phyloP scores from a whole-genome alignment of 30 jellyfish, hydroid and myxozoan species.

The Turritopsis rubra region DNA sequence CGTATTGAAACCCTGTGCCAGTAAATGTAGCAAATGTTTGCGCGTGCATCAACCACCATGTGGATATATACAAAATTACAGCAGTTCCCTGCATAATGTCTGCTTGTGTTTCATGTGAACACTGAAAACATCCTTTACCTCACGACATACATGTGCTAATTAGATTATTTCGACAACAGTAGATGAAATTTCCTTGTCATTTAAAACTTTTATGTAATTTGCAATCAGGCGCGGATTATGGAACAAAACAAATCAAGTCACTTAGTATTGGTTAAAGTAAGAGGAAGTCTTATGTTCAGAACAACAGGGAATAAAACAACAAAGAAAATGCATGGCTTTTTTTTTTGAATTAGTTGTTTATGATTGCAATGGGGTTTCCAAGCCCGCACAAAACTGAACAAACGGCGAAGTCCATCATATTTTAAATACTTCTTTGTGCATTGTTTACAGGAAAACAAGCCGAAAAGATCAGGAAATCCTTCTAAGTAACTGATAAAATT shows the following conservation, averaged over 20 bases:
- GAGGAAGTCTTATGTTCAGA: no score
- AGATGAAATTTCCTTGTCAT: not conserved
- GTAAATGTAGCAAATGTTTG: not conserved
- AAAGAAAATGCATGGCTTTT: not conserved
- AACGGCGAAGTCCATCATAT: no score
- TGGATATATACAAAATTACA: not conserved
- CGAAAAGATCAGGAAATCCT: not conserved
- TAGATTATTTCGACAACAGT: not conserved
- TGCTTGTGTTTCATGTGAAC: not conserved
- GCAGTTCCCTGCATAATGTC: not conserved
- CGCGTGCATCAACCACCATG: not conserved
- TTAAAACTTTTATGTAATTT: not conserved
- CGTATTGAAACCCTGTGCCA: not conserved
- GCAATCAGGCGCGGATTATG: not conserved
- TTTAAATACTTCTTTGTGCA: no score
- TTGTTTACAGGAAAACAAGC: not conserved
- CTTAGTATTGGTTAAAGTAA: no score
- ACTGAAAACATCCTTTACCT: not conserved
- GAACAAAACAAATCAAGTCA: not conserved
- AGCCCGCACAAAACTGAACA: no score
- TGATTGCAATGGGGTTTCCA: not conserved
- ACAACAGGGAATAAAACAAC: not conserved
- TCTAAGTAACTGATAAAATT: not conserved
- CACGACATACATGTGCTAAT: not conserved
- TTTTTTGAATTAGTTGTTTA: not conserved